Base-by-base conservation (phyloP, 2,113 vertebrate genomes). In the Dipodomys merriami region DNA sequence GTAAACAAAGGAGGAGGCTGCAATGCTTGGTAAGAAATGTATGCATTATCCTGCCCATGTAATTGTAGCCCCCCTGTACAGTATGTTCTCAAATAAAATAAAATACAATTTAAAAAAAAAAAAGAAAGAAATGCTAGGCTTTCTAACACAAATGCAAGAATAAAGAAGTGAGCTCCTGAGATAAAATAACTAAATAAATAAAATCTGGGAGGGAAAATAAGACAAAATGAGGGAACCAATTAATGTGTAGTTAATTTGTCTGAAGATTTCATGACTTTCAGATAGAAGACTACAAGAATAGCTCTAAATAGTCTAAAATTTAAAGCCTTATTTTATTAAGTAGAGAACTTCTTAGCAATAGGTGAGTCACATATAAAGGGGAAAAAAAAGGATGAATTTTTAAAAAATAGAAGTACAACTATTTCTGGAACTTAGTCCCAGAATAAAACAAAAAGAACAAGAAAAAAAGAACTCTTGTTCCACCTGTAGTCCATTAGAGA, bases 401-500 rank as follows among this genome's bases (percentile, higher is more conserved):
- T 74, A 83, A 72, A 86, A 77, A 33, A 57, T 57, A 57, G 15
- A 25, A 64, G 22, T 22, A 53, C 19, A 72, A 60, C 46, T 93
- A 81, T 86, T 79, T 88, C 35, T 30, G 79, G 65, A 87, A 94
- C 77, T 74, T 11, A 89, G n/a, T 86, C 19, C 27, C 91, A 67
- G 86, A 35, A 29, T 22, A 90, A 7, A 74, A 64, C 1, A 39
- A 53, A 53, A 53, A 53, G 49, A 53, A 53, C 49, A 53, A 53
- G 53, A 57, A 18, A 57, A 39, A 57, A 16, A 13, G 15, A 57
- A 57, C 53, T 57, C 53, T 57, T 16, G 15, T 57, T 11, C 22
- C 64, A 80, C 13, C n/a, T 76, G 23, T 88, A 83, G 60, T 35
- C 82, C 91, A 53, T 72, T 91, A 86, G 71, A 72, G 68, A 83